These are phyloP conservation scores for Euproctis similis DNA, from an alignment of 2,888 invertebrate species.

Conservation along the genomic window DNA sequence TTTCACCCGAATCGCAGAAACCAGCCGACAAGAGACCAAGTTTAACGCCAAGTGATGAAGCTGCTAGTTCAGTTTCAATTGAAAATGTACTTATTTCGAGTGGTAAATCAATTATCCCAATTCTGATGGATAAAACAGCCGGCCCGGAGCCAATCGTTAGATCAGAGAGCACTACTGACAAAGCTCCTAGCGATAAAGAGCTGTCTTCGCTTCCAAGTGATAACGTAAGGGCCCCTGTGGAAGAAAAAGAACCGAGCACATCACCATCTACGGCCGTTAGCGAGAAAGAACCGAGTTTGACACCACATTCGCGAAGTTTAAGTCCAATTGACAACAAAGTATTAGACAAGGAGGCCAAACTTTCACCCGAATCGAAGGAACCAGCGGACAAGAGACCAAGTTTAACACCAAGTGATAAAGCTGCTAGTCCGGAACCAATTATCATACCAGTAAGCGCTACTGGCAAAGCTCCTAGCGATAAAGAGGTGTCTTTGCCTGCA, in stretches of 20 bases:
- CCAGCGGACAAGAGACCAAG: conserved; percentile 1
- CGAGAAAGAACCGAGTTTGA: conserved; percentile 4
- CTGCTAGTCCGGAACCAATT: background rate
- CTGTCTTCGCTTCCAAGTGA: conserved; percentile 1
- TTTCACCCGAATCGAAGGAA: background rate
- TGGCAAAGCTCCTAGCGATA: background rate
- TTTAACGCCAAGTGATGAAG: background rate
- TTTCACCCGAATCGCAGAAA: no score
- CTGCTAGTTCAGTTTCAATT: conserved; percentile 1
- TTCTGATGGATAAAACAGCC: conserved; percentile 1
- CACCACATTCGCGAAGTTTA: conserved; percentile 7
- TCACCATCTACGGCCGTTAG: background rate
- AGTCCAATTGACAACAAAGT: conserved; percentile 1
- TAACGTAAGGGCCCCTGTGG: background rate
- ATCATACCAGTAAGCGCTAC: no score
- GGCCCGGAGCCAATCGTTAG: background rate
- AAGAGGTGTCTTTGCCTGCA: conserved; percentile 1
- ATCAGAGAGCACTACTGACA: background rate
- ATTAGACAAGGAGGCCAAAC: background rate
- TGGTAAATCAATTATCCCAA: conserved; percentile 3
- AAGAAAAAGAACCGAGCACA: no score
- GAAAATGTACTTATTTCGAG: conserved; percentile 1
- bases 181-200: background rate
- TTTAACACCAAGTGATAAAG: no score
- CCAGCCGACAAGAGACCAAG: no score